These are phyloP conservation scores for Cottoperca gobio DNA, from an alignment of 2,797 vertebrate genomes.

Conservation along the genomic window DNA sequence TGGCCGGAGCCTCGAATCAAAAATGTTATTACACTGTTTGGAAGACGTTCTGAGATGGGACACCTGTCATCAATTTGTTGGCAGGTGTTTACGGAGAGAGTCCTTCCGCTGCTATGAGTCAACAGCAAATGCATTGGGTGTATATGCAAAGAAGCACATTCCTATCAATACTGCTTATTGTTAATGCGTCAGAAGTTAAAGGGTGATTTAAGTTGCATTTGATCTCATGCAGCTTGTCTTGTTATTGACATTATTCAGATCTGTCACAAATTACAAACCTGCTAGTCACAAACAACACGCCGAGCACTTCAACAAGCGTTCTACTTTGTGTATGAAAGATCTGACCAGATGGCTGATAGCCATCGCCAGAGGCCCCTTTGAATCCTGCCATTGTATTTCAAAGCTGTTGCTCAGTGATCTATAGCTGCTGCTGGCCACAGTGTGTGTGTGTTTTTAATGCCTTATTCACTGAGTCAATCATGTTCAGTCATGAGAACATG, in stretches of 20 bases:
- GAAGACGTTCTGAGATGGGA: slow-evolving; percentile 26
- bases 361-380: slow-evolving; percentile 68
- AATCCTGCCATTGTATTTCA: slow-evolving; percentile 80
- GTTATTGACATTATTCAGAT: slow-evolving; percentile 71
- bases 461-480: slow-evolving; percentile 80
- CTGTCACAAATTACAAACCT: slow-evolving; percentile 61
- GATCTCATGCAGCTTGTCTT: slow-evolving; percentile 31
- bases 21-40: slow-evolving; percentile 24
- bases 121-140: slow-evolving; percentile 19
- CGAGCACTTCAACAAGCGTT: slow-evolving; percentile 68
- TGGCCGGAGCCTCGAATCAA: slow-evolving; percentile 30
- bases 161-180: slow-evolving; percentile 5
- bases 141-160: slow-evolving; percentile 12
- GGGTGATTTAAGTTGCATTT: not conserved
- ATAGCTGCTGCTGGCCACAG: slow-evolving; percentile 68
- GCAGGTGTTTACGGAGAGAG: slow-evolving; percentile 14
- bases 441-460: slow-evolving; percentile 74
- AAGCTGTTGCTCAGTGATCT: slow-evolving; percentile 77
- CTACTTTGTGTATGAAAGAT: slow-evolving; percentile 81
- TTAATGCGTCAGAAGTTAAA: slow-evolving; percentile 11
- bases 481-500: slow-evolving; percentile 81
- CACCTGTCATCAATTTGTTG: slow-evolving; percentile 14
- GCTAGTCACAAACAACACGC: slow-evolving; percentile 69
- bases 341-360: slow-evolving; percentile 81
- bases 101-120: slow-evolving; percentile 31